These are phyloP conservation scores for Pollicipes pollicipes DNA, from an alignment of 1,140 invertebrate species.

Conservation along the genomic window DNA sequence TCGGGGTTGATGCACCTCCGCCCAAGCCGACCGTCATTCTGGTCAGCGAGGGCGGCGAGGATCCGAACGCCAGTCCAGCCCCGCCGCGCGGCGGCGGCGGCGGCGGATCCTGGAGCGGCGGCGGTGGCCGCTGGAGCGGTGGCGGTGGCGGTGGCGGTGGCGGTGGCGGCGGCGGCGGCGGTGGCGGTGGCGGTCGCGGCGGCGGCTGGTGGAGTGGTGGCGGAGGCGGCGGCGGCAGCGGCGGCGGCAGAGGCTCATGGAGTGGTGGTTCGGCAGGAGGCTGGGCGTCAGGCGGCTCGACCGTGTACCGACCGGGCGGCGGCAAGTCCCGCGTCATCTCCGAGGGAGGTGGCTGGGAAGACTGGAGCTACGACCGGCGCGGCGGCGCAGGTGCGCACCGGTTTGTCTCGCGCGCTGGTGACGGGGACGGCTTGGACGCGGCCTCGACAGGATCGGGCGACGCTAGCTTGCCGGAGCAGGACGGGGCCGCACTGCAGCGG, in stretches of 20 bases:
- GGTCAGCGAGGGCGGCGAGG: constrained; percentile 1
- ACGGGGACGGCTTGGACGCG: neutral
- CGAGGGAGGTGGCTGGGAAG: neutral
- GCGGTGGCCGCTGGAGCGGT: neutral
- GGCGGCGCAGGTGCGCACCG: neutral
- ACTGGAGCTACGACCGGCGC: neutral
- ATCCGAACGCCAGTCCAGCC: neutral
- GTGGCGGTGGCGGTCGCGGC: no score
- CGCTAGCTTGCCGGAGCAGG: neutral
- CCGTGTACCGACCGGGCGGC: neutral
- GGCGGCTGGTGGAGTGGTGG: no score
- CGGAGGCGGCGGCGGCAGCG: no score
- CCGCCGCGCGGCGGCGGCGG: no score
- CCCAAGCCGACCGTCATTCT: neutral
- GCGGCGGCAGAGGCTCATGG: neutral
- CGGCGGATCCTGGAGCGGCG: neutral
- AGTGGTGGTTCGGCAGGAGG: neutral
- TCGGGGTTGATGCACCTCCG: neutral
- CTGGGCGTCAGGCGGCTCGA: neutral
- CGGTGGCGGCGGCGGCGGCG: neutral
- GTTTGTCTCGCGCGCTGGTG: neutral
- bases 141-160: neutral
- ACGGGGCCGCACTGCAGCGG: neutral
- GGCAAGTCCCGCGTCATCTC: neutral
- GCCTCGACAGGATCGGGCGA: no score